Evolutionary conservation across 2,797 vertebrate genomes (phyloP).

Genomic region (Philypnodon macrostomus): DNA sequence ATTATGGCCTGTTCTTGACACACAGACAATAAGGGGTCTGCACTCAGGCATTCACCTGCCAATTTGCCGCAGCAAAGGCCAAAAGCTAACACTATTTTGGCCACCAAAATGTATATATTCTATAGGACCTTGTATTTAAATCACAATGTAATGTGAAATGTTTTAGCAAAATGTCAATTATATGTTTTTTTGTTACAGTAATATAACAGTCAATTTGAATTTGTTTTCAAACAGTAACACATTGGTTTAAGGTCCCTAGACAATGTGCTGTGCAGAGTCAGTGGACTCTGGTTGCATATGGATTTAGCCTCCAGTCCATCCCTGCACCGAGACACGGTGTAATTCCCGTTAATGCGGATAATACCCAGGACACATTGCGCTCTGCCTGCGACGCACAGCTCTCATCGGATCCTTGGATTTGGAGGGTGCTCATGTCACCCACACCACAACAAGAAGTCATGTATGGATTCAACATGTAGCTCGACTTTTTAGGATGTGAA

Average conservation of each 20-base stretch:
- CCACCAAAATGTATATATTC: no score
- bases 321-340: conserved; percentile 45
- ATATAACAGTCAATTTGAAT: no score
- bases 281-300: no score
- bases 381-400: conserved; percentile 30
- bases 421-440: conserved; percentile 35
- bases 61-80: neutral
- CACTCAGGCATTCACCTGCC: neutral
- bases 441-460: conserved; percentile 22
- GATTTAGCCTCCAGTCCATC: conserved; percentile 35
- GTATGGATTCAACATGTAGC: conserved; percentile 32
- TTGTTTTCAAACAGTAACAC: no score
- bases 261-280: conserved; percentile 1
- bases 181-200: no score
- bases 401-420: conserved; percentile 60
- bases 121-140: no score
- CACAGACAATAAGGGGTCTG: no score
- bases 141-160: no score
- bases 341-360: conserved; percentile 82
- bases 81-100: no score
- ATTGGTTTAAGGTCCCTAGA: neutral
- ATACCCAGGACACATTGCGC: conserved; percentile 56
- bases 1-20: conserved; percentile 20
- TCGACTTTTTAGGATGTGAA: neutral
- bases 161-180: no score